phyloP scores from a whole-genome alignment of 2,797 vertebrate genomes.

The Parotocinclus haroldoi region DNA sequence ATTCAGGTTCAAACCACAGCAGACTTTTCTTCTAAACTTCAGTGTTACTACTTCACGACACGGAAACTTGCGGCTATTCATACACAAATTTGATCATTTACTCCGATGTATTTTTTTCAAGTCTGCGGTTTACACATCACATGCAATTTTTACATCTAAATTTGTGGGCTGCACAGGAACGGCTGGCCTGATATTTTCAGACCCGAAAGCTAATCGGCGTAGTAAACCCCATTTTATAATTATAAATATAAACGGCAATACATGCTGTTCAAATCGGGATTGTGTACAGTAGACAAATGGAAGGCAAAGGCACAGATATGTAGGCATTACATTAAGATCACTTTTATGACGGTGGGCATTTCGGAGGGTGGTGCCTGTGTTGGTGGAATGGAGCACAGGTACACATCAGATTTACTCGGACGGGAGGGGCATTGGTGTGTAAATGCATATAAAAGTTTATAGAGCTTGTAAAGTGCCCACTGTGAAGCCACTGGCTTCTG shows the following conservation, averaged over 20 bases:
- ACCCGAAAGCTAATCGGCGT: slow-evolving; percentile 38
- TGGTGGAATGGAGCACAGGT: slow-evolving; percentile 41
- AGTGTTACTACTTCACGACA: neutral
- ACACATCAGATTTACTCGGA: slow-evolving; percentile 54
- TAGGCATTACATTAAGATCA: neutral
- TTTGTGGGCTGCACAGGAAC: slow-evolving; percentile 32
- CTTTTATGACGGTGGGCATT: neutral
- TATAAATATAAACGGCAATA: slow-evolving; percentile 60
- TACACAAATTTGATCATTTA: slow-evolving; percentile 28
- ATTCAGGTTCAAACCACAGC: no score
- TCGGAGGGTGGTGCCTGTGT: neutral
- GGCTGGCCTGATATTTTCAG: slow-evolving; percentile 25
- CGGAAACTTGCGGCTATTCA: neutral
- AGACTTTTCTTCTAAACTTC: neutral
- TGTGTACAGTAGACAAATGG: slow-evolving; percentile 56
- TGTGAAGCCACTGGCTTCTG: slow-evolving; percentile 79
- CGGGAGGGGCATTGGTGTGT: slow-evolving; percentile 32
- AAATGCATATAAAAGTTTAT: slow-evolving; percentile 80
- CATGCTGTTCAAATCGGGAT: slow-evolving; percentile 80
- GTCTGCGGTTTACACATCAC: slow-evolving; percentile 2
- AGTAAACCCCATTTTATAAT: slow-evolving; percentile 26
- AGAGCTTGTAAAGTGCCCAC: slow-evolving; percentile 74
- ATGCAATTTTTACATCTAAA: no score
- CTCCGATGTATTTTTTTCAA: slow-evolving; percentile 24
- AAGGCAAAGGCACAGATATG: no score